Percentiles rank a stretch among this genome's conserved stretches.
phyloP scores from a whole-genome alignment of 2,797 vertebrate genomes.

The Pseudomugil tenellus region DNA sequence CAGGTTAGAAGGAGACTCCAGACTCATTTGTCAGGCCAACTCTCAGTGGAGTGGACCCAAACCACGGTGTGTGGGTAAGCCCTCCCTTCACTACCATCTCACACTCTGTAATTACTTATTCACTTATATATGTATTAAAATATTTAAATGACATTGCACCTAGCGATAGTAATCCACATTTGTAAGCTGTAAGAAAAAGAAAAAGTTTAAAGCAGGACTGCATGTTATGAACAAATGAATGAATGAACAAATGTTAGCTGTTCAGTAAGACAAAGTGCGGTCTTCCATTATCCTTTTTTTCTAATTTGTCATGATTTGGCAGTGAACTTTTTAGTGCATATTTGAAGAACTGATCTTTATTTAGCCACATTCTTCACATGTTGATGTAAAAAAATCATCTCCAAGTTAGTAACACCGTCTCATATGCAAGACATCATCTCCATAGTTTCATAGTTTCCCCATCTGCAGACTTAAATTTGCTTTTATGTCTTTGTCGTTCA shows the following conservation, averaged over 20 bases:
- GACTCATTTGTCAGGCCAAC: slow-evolving; percentile 88
- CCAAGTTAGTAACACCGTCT: slow-evolving; percentile 14
- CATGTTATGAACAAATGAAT: too few species aligned
- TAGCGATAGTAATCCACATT: neutral
- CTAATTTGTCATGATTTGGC: too few species aligned
- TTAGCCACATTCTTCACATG: slow-evolving; percentile 2
- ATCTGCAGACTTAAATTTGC: slow-evolving; percentile 24
- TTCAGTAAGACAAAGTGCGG: neutral
- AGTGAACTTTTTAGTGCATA: neutral
- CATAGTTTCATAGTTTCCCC: slow-evolving; percentile 15
- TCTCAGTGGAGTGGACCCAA: slow-evolving; percentile 91
- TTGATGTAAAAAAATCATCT: neutral
- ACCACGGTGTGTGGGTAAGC: slow-evolving; percentile 94
- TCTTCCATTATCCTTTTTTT: neutral
- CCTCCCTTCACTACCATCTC: slow-evolving; percentile 25
- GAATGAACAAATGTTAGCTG: neutral
- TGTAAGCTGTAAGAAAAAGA: neutral
- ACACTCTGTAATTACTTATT: neutral
- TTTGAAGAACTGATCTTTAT: neutral
- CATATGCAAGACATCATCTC: neutral
- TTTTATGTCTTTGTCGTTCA: slow-evolving; percentile 10
- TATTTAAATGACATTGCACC: neutral
- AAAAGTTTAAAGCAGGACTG: neutral
- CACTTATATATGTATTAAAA: slow-evolving; percentile 12
- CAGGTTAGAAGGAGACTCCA: slow-evolving; percentile 85